Conservation (phyloP, 37 sponge, comb jelly and placozoan species). For the Axinella damicornis region DNA sequence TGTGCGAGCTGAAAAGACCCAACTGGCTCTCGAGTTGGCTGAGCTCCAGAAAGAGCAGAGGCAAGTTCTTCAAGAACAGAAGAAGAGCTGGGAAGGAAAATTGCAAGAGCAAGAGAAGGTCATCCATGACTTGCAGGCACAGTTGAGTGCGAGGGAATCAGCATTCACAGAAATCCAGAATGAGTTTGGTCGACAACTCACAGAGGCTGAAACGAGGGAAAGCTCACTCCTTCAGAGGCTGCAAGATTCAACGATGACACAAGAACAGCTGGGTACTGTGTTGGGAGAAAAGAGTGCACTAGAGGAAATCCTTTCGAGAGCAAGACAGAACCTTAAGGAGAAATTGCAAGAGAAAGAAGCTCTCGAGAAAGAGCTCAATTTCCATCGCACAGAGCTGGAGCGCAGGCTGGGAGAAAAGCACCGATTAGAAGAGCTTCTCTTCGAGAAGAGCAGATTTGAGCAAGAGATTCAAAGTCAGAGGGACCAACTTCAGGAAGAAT, state of each 20-base stretch:
- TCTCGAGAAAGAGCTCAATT: constrained; percentile 58
- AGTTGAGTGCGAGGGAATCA: constrained; percentile 14
- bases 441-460: constrained; percentile 77
- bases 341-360: constrained; percentile 64
- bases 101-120: constrained; percentile 23
- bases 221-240: background rate
- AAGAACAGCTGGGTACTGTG: background rate
- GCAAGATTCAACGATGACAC: background rate
- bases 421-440: constrained; percentile 65
- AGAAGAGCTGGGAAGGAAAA: constrained; percentile 18
- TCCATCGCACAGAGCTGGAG: constrained; percentile 65
- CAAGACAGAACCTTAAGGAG: constrained; percentile 46
- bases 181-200: constrained; percentile 1
- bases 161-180: constrained; percentile 33
- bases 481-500: constrained; percentile 45
- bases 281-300: constrained; percentile 26
- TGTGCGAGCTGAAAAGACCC: background rate
- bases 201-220: constrained; percentile 7
- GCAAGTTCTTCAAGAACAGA: background rate
- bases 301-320: constrained; percentile 48
- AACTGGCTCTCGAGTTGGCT: constrained; percentile 7
- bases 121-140: constrained; percentile 4
- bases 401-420: constrained; percentile 63
- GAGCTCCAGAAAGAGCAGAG: background rate
- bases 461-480: constrained; percentile 75